Percentiles rank a stretch among this genome's conserved stretches.
phyloP scores from a whole-genome alignment of 2,888 invertebrate species.

The Tyria jacobaeae region DNA sequence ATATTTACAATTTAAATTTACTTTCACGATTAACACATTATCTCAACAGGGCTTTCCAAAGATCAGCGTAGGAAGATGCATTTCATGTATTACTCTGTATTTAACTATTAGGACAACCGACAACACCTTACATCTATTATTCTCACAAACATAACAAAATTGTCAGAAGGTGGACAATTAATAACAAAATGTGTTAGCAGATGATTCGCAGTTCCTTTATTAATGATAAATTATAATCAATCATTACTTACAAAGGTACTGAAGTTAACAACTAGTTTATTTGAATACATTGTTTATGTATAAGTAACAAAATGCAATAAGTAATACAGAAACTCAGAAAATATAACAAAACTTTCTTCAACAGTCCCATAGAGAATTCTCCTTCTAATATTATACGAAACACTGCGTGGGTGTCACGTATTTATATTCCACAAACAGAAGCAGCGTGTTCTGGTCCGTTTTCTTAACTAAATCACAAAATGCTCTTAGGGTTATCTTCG shows the following conservation, averaged over 20 bases:
- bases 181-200: too few species aligned
- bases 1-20: too few species aligned
- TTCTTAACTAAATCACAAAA: constrained; percentile 44
- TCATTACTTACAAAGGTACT: constrained; percentile 22
- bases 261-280: constrained; percentile 17
- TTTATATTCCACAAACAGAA: constrained; percentile 24
- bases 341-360: constrained; percentile 13
- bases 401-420: constrained; percentile 30
- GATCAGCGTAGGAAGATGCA: too few species aligned
- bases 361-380: constrained; percentile 5
- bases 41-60: too few species aligned
- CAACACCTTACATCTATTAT: too few species aligned
- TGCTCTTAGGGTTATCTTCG: constrained; percentile 39
- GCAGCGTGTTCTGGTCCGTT: constrained; percentile 25
- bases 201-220: too few species aligned
- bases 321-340: constrained; percentile 12
- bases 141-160: too few species aligned
- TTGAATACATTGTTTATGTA: neutral
- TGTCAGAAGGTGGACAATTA: too few species aligned
- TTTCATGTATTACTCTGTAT: too few species aligned
- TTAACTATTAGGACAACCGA: too few species aligned
- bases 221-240: too few species aligned
- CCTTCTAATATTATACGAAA: constrained; percentile 10
- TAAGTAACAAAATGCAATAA: constrained; percentile 11
- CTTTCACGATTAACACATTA: too few species aligned